A percentile compares a stretch with the other conserved stretches of the same genome.
Conservation (phyloP, 2,113 vertebrate genomes). For the Argyrosomus japonicus region DNA sequence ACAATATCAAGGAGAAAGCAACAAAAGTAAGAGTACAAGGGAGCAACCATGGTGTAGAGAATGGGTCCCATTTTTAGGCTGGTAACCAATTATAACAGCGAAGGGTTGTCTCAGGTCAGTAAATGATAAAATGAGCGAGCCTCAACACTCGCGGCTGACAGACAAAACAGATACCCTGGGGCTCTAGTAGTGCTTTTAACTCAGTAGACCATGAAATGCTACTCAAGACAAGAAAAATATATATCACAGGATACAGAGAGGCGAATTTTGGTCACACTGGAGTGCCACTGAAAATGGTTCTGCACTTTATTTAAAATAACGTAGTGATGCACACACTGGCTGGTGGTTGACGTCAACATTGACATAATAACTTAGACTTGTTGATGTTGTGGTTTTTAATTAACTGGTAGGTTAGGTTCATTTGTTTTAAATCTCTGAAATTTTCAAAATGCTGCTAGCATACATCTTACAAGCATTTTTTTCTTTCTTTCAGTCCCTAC, state of each 20-base stretch:
- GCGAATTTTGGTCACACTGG: slow-evolving; percentile 21
- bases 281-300: slow-evolving; percentile 38
- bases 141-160: slow-evolving; percentile 65
- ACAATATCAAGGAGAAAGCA: slow-evolving; percentile 56
- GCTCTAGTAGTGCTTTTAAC: slow-evolving; percentile 70
- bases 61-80: slow-evolving; percentile 60
- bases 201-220: slow-evolving; percentile 77
- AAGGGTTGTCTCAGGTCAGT: slow-evolving; percentile 76
- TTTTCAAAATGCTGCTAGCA: background rate
- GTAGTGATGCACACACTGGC: background rate
- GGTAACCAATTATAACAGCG: slow-evolving; percentile 68
- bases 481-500: background rate
- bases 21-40: slow-evolving; percentile 53
- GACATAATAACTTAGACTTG: background rate
- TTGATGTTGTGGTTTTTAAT: background rate
- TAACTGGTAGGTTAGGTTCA: background rate
- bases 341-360: background rate
- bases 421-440: background rate
- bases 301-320: slow-evolving; percentile 36
- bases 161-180: slow-evolving; percentile 69
- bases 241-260: slow-evolving; percentile 41
- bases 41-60: slow-evolving; percentile 52
- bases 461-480: background rate
- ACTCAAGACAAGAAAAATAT: slow-evolving; percentile 63
- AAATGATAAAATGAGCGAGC: slow-evolving; percentile 69